phyloP scores from a whole-genome alignment of 1,140 invertebrate species.

The Druon quercuslanigerum region DNA sequence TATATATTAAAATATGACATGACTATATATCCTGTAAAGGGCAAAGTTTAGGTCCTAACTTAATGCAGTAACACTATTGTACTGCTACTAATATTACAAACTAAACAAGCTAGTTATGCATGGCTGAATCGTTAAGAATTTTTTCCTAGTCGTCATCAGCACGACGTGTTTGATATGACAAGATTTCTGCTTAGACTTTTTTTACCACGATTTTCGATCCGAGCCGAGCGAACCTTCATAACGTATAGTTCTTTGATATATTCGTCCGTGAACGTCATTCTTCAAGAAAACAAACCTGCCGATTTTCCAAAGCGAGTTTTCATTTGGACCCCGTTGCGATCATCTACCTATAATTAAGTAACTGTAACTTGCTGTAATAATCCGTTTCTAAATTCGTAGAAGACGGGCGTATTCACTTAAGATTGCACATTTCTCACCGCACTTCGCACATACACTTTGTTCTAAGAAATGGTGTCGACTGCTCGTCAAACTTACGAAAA shows the following conservation, averaged over 20 bases:
- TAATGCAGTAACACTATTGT: slow-evolving; percentile 27
- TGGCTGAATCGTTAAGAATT: slow-evolving; percentile 49
- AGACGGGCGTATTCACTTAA: slow-evolving; percentile 42
- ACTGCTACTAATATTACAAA: slow-evolving; percentile 29
- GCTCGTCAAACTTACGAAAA: not conserved
- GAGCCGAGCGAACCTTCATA: slow-evolving; percentile 47
- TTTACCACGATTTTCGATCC: slow-evolving; percentile 54
- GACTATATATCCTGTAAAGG: slow-evolving; percentile 36
- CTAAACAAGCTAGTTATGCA: slow-evolving; percentile 39
- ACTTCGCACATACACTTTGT: slow-evolving; percentile 32
- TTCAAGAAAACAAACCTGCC: slow-evolving; percentile 9
- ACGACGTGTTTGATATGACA: slow-evolving; percentile 52
- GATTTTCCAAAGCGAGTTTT: slow-evolving; percentile 7
- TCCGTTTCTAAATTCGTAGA: slow-evolving; percentile 29
- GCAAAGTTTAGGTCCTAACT: slow-evolving; percentile 48
- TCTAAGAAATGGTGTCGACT: slow-evolving; percentile 15
- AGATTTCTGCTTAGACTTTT: slow-evolving; percentile 57
- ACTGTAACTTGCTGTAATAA: not conserved
- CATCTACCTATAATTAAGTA: not conserved
- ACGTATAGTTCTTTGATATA: slow-evolving; percentile 47
- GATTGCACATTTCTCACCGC: slow-evolving; percentile 47
- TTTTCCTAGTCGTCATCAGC: slow-evolving; percentile 51
- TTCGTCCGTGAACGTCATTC: slow-evolving; percentile 28
- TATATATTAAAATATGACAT: slow-evolving; percentile 34
- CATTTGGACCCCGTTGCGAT: slow-evolving; percentile 21